phyloP scores from a whole-genome alignment of 2,888 invertebrate genomes.

The Ornithoptera priamus region DNA sequence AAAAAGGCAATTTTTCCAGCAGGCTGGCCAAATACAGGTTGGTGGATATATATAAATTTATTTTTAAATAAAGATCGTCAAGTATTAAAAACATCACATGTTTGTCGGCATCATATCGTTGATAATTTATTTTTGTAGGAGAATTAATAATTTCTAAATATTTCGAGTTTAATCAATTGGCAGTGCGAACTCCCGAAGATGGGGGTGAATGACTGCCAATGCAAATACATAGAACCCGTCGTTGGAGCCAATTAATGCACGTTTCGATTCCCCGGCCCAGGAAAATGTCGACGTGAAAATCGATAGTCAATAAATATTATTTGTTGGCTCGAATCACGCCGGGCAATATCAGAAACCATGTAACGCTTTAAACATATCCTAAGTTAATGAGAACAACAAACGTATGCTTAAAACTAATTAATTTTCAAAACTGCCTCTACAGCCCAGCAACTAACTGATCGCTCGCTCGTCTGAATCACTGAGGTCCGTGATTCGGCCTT shows the following conservation, averaged over 20 bases:
- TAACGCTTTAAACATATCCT: conserved; percentile 1
- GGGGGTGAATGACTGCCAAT: conserved; percentile 59
- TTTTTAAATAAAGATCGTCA: too few species aligned
- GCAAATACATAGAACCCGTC: conserved; percentile 59
- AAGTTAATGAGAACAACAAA: background rate
- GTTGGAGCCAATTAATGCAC: conserved; percentile 47
- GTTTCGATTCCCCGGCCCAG: conserved; percentile 36
- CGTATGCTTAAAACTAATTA: too few species aligned
- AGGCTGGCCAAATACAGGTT: too few species aligned
- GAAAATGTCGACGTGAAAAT: conserved; percentile 39
- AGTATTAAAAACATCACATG: background rate
- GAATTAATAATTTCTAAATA: background rate
- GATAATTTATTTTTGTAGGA: background rate
- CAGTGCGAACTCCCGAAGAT: conserved; percentile 29
- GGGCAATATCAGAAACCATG: conserved; percentile 11
- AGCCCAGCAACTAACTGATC: too few species aligned
- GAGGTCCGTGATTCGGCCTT: too few species aligned
- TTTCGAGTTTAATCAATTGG: conserved; percentile 7
- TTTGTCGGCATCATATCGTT: background rate
- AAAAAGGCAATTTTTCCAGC: too few species aligned
- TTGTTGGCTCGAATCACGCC: conserved; percentile 15
- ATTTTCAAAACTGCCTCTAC: too few species aligned
- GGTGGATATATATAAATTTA: too few species aligned
- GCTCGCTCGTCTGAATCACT: too few species aligned
- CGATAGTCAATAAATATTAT: conserved; percentile 29